A percentile compares a stretch with the other conserved stretches of the same genome.
Evolutionary conservation across 2,113 vertebrate genomes (phyloP).

Genomic region (Pogona vitticeps): DNA sequence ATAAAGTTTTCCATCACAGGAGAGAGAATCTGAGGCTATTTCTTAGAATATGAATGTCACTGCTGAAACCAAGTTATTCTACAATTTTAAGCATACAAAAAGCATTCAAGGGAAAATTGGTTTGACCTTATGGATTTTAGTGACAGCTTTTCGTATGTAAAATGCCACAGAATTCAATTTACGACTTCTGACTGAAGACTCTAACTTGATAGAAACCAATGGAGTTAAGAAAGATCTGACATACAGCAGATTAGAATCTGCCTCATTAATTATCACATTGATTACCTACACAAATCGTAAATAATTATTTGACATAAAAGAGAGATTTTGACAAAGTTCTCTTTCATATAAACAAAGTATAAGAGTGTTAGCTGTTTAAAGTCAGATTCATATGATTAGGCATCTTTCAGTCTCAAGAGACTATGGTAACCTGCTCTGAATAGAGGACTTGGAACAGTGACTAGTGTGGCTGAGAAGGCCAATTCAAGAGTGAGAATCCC

Average conservation of each 20-base stretch:
- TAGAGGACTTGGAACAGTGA: no score
- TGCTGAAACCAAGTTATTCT: slow-evolving; percentile 32
- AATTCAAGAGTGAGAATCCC: no score
- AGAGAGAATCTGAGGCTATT: slow-evolving; percentile 35
- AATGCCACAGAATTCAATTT: slow-evolving; percentile 1
- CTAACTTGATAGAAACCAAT: slow-evolving; percentile 1
- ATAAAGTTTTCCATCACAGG: background rate
- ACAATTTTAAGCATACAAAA: background rate
- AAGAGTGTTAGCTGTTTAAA: background rate
- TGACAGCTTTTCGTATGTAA: slow-evolving; percentile 18
- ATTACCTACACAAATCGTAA: slow-evolving; percentile 11
- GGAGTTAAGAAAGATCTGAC: background rate
- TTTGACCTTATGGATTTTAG: background rate
- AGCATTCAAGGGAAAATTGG: background rate
- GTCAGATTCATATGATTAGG: background rate
- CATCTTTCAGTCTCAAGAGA: no score
- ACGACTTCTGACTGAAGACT: slow-evolving; percentile 15
- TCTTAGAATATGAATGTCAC: background rate
- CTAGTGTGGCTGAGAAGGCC: no score
- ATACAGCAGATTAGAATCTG: background rate
- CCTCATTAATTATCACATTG: background rate
- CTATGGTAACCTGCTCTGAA: no score
- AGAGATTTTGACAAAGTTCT: slow-evolving; percentile 2
- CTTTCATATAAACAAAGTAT: slow-evolving; percentile 1
- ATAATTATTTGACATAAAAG: slow-evolving; percentile 18